These are phyloP conservation scores for Agrotis exclamationis DNA, from an alignment of 2,888 invertebrate species.

Conservation along the genomic window DNA sequence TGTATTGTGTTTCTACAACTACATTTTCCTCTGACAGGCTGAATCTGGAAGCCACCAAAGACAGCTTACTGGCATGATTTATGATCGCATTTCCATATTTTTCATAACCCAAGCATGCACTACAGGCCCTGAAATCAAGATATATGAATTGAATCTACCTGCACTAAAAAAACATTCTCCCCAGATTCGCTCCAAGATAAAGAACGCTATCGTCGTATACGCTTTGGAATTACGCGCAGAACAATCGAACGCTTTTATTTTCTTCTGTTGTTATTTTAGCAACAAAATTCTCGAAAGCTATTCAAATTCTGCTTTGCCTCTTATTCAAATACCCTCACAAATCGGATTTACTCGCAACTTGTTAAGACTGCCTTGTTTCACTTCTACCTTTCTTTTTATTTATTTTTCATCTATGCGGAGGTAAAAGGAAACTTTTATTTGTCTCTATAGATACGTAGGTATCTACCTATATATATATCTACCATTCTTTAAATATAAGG, in stretches of 20 bases:
- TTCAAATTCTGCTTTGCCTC: slow-evolving; percentile 72
- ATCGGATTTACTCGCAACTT: slow-evolving; percentile 88
- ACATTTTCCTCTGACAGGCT: too few species aligned
- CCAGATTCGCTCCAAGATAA: slow-evolving; percentile 43
- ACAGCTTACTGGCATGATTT: not conserved
- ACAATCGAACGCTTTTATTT: slow-evolving; percentile 63
- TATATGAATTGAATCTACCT: slow-evolving; percentile 16
- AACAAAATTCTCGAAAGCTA: slow-evolving; percentile 66
- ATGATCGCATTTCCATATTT: slow-evolving; percentile 4
- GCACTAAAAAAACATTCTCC: slow-evolving; percentile 33
- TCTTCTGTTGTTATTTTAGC: slow-evolving; percentile 66
- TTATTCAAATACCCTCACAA: slow-evolving; percentile 88
- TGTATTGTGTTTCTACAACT: not conserved
- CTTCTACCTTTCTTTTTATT: slow-evolving; percentile 76
- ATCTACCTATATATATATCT: too few species aligned
- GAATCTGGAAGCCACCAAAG: not conserved
- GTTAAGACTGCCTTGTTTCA: slow-evolving; percentile 86
- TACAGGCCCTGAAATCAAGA: slow-evolving; percentile 6
- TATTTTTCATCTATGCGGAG: slow-evolving; percentile 73
- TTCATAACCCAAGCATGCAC: not conserved
- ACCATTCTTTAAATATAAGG: slow-evolving; percentile 1
- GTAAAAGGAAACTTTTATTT: slow-evolving; percentile 65
- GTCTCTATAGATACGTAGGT: slow-evolving; percentile 48
- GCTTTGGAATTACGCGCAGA: slow-evolving; percentile 44
- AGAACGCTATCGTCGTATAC: slow-evolving; percentile 28